phyloP scores from a whole-genome alignment of 1,140 invertebrate genomes.

The Harlomillsia oculata region DNA sequence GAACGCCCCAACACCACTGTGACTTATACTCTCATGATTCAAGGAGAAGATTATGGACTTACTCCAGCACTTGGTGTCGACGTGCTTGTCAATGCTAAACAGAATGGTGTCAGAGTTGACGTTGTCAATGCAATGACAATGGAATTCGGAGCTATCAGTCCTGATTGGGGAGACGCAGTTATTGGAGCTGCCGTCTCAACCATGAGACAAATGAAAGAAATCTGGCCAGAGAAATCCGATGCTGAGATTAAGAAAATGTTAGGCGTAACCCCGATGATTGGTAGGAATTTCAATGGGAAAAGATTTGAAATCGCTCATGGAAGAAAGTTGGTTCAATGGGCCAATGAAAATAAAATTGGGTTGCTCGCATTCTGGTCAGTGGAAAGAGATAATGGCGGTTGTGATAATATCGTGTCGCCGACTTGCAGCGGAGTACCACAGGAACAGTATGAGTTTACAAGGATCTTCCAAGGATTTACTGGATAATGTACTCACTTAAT shows the following conservation, averaged over 20 bases:
- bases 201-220: slow-evolving; percentile 34
- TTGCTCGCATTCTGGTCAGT: slow-evolving; percentile 35
- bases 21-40: slow-evolving; percentile 25
- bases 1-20: slow-evolving; percentile 30
- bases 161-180: slow-evolving; percentile 35
- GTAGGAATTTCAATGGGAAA: slow-evolving; percentile 36
- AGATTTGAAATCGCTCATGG: slow-evolving; percentile 30
- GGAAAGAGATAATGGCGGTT: slow-evolving; percentile 35
- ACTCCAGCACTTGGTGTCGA: slow-evolving; percentile 35
- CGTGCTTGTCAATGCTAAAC: slow-evolving; percentile 28
- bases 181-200: slow-evolving; percentile 30
- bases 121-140: slow-evolving; percentile 37
- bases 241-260: slow-evolving; percentile 34
- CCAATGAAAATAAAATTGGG: slow-evolving; percentile 31
- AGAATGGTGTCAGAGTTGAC: slow-evolving; percentile 34
- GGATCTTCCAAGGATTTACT: slow-evolving; percentile 28
- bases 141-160: slow-evolving; percentile 26
- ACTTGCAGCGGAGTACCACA: slow-evolving; percentile 27
- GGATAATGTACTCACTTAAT: background rate
- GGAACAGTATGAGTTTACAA: slow-evolving; percentile 28
- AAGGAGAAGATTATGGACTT: slow-evolving; percentile 37
- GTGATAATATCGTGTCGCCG: slow-evolving; percentile 11
- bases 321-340: slow-evolving; percentile 33
- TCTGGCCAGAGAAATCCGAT: slow-evolving; percentile 36
- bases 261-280: slow-evolving; percentile 35